Base-by-base conservation (phyloP, 2,888 invertebrate genomes). In the Drosophila colorata region DNA sequence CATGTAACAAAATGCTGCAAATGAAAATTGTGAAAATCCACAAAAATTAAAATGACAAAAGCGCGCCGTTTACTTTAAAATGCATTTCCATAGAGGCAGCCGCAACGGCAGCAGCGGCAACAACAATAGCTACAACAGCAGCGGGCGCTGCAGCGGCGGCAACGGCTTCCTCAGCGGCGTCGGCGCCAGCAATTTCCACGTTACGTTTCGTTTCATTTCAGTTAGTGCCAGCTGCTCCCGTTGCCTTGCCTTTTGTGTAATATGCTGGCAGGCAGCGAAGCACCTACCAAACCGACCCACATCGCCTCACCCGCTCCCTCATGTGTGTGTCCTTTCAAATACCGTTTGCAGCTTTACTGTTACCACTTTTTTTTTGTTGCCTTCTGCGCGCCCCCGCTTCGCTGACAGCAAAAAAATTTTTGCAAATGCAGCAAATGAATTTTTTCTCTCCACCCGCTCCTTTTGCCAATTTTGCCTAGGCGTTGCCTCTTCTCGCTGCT, bases 11-110 rank as follows among this genome's bases (percentile, higher is more conserved):
- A 33, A 47, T 58, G 63, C 63, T 60, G 53, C 67, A 74, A 87
- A 87, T 87, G 74, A 73, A 87, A 89, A 88, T 79, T 80, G 64
- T 74, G 59, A 70, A 76, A 89, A 87, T 88, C 88, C 85, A 74
- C 87, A 80, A 90, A 90, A 88, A 89, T 87, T 87, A 87, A 87
- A 87, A 87, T 87, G 89, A 87, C 90, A 87, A 87, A 87, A 87
- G 89, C 72, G 78, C 67, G 80, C 74, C 77, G 64, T 74, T 86
- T 78, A 77, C 87, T 89, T 85, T 85, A 86, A 89, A 88, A 85
- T 87, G 83, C 85, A 84, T 87, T 84, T 88, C 63, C 80, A 78
- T 78, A 74, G 79, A 75, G 70, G 57, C 59, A 40, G 35, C 23
- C 20, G 44, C 49, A 40, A 4, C 28, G 55, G 11, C 47, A 31